phyloP scores from a whole-genome alignment of 2,797 vertebrate species.

The Sardinella longiceps region DNA sequence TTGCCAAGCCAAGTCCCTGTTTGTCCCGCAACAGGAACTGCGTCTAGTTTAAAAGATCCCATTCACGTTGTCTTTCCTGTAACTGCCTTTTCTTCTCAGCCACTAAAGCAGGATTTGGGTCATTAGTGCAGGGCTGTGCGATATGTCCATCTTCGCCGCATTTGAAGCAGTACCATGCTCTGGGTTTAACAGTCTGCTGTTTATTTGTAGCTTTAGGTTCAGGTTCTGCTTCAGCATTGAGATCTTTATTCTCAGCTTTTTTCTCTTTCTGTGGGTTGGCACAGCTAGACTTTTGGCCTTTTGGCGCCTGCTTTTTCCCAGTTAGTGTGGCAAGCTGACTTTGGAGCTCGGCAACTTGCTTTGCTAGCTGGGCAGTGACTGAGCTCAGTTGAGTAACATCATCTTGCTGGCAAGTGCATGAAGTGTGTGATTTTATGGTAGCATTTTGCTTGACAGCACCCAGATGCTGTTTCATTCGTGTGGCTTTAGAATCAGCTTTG shows the following conservation, averaged over 20 bases:
- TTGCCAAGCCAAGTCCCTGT: too few relatives aligned
- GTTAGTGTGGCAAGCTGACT: too few relatives aligned
- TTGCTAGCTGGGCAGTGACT: too few relatives aligned
- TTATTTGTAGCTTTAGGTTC: neutral
- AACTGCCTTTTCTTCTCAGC: neutral
- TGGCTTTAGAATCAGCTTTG: constrained; percentile 14
- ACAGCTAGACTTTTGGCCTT: too few relatives aligned
- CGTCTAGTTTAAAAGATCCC: neutral
- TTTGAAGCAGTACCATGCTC: constrained; percentile 38
- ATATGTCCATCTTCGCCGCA: constrained; percentile 45
- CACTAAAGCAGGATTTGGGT: constrained; percentile 34
- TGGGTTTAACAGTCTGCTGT: constrained; percentile 4
- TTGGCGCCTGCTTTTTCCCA: too few relatives aligned
- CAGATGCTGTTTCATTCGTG: constrained; percentile 36
- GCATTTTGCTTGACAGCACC: neutral
- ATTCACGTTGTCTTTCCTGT: constrained; percentile 13
- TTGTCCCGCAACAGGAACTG: too few relatives aligned
- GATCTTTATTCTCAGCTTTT: too few relatives aligned
- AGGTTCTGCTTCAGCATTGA: neutral
- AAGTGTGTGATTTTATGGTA: too few relatives aligned
- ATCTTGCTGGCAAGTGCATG: too few relatives aligned
- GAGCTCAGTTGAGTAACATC: too few relatives aligned
- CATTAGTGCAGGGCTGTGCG: constrained; percentile 1
- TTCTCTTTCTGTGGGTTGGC: too few relatives aligned
- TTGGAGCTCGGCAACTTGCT: too few relatives aligned